Percentiles rank a stretch among this genome's conserved stretches.
Evolutionary conservation across 2,888 invertebrate genomes (phyloP).

Genomic region (Ethmia dodecea): DNA sequence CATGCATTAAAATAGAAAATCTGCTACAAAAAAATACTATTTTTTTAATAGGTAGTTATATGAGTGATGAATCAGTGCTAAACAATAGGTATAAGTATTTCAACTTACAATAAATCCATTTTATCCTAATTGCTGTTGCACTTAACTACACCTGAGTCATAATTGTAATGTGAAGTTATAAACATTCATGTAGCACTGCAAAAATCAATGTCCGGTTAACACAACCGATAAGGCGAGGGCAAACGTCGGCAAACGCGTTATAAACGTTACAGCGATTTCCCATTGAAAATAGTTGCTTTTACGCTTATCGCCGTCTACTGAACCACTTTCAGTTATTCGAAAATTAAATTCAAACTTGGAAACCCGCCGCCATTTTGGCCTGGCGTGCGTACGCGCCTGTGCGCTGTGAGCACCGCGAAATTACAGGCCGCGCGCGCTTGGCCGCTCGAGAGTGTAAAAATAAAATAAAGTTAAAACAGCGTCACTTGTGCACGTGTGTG

Average conservation of each 20-base stretch:
- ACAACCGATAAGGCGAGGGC: conserved; percentile 37
- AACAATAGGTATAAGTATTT: no score
- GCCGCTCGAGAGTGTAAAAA: conserved; percentile 70
- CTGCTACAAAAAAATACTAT: no score
- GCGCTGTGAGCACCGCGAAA: conserved; percentile 74
- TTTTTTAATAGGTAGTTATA: no score
- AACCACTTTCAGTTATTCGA: conserved; percentile 37
- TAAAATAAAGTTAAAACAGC: conserved; percentile 77
- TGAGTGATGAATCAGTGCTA: no score
- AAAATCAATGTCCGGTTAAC: conserved; percentile 43
- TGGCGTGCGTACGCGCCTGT: conserved; percentile 71
- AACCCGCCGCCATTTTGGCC: conserved; percentile 63
- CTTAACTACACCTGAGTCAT: conserved; percentile 50
- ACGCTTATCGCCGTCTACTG: conserved; percentile 38
- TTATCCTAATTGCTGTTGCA: conserved; percentile 52
- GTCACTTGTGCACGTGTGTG: conserved; percentile 73
- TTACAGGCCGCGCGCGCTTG: conserved; percentile 68
- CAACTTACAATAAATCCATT: conserved; percentile 57
- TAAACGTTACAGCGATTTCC: conserved; percentile 35
- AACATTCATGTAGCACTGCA: conserved; percentile 50
- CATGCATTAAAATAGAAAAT: no score
- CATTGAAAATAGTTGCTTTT: conserved; percentile 34
- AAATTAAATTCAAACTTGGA: conserved; percentile 43
- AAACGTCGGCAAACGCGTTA: conserved; percentile 25
- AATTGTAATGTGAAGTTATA: conserved; percentile 49